Percentiles rank a stretch among this genome's conserved stretches.
These are phyloP conservation scores for Oceanites oceanicus DNA, from an alignment of 2,113 vertebrate genomes.

Conservation along the genomic window DNA sequence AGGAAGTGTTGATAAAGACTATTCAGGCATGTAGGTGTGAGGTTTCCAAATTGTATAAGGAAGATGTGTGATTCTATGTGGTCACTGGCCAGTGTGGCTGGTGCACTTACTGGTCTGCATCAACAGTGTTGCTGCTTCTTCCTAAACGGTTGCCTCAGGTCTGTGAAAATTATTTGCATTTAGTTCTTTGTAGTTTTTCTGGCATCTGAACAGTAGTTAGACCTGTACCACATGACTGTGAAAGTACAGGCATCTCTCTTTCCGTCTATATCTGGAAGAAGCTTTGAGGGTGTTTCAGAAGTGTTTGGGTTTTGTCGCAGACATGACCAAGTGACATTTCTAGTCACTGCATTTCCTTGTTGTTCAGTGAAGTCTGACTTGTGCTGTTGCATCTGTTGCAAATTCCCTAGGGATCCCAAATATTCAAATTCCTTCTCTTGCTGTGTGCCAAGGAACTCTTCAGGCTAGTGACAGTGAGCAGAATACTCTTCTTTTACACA, in stretches of 20 bases:
- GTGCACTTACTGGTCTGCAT: no score
- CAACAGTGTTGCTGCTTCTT: neutral
- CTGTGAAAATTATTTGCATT: neutral
- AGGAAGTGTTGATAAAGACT: neutral
- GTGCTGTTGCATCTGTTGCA: neutral
- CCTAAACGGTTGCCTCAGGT: neutral
- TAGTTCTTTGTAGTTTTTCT: neutral
- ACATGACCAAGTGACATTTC: neutral
- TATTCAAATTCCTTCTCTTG: neutral
- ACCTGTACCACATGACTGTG: neutral
- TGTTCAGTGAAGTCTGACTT: neutral
- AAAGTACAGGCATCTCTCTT: neutral
- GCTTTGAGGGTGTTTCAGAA: neutral
- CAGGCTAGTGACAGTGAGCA: neutral
- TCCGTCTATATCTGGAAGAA: neutral
- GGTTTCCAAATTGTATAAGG: neutral
- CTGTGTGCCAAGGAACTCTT: neutral
- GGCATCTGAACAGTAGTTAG: neutral
- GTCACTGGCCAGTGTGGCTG: neutral
- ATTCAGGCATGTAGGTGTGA: neutral
- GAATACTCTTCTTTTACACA: neutral
- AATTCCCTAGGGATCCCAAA: neutral
- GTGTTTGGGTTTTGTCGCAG: neutral
- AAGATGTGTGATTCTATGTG: neutral
- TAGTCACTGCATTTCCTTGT: neutral